Conservation (phyloP, 2,797 vertebrate genomes). For the Onychomys arenicola region DNA sequence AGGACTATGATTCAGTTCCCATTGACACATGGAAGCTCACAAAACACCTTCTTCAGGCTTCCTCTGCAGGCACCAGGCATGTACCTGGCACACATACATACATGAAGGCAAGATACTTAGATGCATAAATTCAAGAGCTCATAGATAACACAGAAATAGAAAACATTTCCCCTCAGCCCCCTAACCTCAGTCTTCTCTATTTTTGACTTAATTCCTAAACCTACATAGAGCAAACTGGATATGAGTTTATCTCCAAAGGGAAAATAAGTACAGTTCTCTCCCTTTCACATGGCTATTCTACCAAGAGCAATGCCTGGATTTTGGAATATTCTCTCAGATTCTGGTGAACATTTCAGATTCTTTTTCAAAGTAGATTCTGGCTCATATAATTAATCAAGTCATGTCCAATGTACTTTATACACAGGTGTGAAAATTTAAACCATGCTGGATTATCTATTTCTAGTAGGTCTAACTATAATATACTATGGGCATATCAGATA, state of each 20-base stretch:
- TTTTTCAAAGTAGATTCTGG: background rate
- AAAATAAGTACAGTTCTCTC: background rate
- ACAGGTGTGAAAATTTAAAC: background rate
- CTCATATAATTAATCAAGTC: background rate
- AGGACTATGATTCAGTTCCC: background rate
- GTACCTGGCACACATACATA: background rate
- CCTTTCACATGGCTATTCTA: background rate
- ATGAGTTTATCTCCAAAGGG: background rate
- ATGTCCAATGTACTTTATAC: background rate
- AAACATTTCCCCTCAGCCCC: background rate
- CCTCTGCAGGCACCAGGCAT: background rate
- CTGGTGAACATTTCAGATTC: background rate
- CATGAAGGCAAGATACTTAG: background rate
- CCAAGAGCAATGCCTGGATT: background rate
- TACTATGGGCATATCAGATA: background rate
- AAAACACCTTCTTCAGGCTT: background rate
- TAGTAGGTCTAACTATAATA: background rate
- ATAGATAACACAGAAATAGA: background rate
- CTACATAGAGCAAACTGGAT: background rate
- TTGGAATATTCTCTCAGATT: background rate
- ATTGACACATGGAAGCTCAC: background rate
- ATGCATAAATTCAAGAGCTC: background rate
- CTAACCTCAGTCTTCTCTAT: background rate
- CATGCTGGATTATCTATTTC: background rate
- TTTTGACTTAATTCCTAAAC: background rate